A percentile compares a stretch with the other conserved stretches of the same genome.
Evolutionary conservation across 2,113 vertebrate genomes (phyloP).

Genomic region (Neogobius melanostomus): DNA sequence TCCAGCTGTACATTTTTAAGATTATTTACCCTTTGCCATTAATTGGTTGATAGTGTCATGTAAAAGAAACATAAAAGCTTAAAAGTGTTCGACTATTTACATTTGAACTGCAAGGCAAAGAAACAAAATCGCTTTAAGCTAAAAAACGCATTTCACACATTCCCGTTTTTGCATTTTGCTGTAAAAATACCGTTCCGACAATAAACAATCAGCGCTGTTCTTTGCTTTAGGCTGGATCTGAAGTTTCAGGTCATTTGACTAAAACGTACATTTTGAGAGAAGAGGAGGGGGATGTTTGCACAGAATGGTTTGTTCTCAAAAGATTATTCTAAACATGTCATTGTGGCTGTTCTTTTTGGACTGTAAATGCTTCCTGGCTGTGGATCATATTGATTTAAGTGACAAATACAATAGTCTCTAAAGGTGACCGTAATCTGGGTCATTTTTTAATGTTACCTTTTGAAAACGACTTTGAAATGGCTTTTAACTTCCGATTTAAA

Average conservation of each 20-base stretch:
- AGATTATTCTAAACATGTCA: constrained; percentile 13
- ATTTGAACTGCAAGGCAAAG: too few species aligned
- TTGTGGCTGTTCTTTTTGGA: constrained; percentile 23
- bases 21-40: too few species aligned
- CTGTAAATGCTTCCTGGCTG: not conserved
- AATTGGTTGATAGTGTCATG: too few species aligned
- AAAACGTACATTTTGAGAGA: constrained; percentile 13
- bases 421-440: too few species aligned
- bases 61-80: too few species aligned
- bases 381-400: not conserved
- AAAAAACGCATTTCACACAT: not conserved
- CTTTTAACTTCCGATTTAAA: not conserved
- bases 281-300: constrained; percentile 3
- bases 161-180: not conserved
- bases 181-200: not conserved
- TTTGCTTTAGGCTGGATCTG: constrained; percentile 35
- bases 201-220: not conserved
- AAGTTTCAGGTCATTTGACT: constrained; percentile 15
- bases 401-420: not conserved
- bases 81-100: not conserved
- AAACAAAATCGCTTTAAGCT: too few species aligned
- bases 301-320: not conserved
- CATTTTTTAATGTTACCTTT: too few species aligned
- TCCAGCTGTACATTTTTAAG: too few species aligned
- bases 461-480: too few species aligned